These are phyloP conservation scores for Amniataba percoides DNA, from an alignment of 2,797 vertebrate species.

Conservation along the genomic window DNA sequence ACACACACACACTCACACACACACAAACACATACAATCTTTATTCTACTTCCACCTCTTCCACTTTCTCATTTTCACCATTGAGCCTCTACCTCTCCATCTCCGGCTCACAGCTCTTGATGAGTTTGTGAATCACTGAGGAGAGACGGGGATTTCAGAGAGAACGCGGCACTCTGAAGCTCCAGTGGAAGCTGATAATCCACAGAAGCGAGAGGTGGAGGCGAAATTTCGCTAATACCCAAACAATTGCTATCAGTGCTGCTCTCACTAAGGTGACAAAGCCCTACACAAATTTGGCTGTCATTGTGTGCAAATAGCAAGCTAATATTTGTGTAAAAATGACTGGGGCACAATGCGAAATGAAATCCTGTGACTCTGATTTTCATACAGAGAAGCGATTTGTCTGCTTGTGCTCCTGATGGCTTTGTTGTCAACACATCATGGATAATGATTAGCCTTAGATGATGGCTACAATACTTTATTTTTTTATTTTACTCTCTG, in stretches of 20 bases:
- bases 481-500: no score
- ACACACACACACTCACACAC: slow-evolving; percentile 1
- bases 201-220: slow-evolving; percentile 54
- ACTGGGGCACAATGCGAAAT: slow-evolving; percentile 9
- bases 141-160: slow-evolving; percentile 62
- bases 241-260: slow-evolving; percentile 61
- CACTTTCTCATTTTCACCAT: slow-evolving; percentile 49
- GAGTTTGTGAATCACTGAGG: slow-evolving; percentile 63
- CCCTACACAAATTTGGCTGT: slow-evolving; percentile 53
- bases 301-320: slow-evolving; percentile 51
- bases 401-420: slow-evolving; percentile 20
- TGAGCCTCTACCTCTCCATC: slow-evolving; percentile 51
- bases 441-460: slow-evolving; percentile 8
- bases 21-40: slow-evolving; percentile 16
- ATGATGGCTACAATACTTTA: slow-evolving; percentile 16
- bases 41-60: slow-evolving; percentile 35
- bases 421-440: slow-evolving; percentile 12
- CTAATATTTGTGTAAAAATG: slow-evolving; percentile 49
- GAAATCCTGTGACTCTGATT: slow-evolving; percentile 35
- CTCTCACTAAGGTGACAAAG: slow-evolving; percentile 64
- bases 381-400: slow-evolving; percentile 30
- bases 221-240: slow-evolving; percentile 69
- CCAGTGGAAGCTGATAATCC: slow-evolving; percentile 73
- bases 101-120: slow-evolving; percentile 55
- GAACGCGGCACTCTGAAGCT: slow-evolving; percentile 50